Evolutionary conservation across 2,888 invertebrate species (phyloP).

Genomic region (Ornithoptera alexandrae): DNA sequence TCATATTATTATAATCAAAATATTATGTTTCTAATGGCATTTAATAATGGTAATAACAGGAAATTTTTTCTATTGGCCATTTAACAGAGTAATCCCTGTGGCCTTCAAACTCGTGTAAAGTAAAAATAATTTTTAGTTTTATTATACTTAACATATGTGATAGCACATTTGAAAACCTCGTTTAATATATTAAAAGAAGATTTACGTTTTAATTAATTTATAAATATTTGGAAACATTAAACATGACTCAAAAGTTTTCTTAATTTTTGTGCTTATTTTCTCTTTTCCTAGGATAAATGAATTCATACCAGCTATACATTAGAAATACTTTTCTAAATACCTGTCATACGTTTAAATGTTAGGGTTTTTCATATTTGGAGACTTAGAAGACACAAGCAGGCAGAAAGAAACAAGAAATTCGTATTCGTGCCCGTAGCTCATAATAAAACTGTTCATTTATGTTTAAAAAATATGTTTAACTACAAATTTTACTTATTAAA

Average conservation of each 20-base stretch:
- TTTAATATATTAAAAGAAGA: neutral
- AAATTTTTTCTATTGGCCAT: slow-evolving; percentile 11
- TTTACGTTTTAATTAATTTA: neutral
- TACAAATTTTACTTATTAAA: neutral
- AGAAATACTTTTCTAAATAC: too few relatives aligned
- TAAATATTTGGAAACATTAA: neutral
- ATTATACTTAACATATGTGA: neutral
- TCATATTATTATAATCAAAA: neutral
- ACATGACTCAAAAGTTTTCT: too few relatives aligned
- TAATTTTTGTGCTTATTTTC: too few relatives aligned
- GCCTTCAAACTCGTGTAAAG: slow-evolving; percentile 7
- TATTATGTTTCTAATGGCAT: neutral
- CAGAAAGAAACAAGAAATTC: too few relatives aligned
- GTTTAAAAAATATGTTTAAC: too few relatives aligned
- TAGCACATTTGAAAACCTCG: neutral
- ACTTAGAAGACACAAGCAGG: too few relatives aligned
- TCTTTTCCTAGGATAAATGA: too few relatives aligned
- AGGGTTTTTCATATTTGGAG: too few relatives aligned
- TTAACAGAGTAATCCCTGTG: slow-evolving; percentile 13
- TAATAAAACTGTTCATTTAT: too few relatives aligned
- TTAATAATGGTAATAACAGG: slow-evolving; percentile 4
- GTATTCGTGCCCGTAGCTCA: too few relatives aligned
- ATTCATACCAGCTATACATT: too few relatives aligned
- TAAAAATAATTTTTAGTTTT: neutral
- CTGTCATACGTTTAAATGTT: too few relatives aligned